Conservation (phyloP, 2,113 vertebrate species). For the Caranx melampygus region DNA sequence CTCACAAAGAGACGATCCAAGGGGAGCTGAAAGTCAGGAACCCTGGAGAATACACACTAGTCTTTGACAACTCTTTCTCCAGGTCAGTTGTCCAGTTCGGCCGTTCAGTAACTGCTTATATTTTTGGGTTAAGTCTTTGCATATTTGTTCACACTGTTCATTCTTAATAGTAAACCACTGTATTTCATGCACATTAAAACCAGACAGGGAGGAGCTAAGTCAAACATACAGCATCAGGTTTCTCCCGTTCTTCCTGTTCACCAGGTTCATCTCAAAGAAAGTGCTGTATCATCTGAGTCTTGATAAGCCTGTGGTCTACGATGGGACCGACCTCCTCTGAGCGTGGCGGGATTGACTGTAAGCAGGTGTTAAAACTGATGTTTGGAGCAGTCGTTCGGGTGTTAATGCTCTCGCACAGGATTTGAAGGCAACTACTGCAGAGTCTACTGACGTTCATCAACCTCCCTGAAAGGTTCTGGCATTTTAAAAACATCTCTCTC, state of each 20-base stretch:
- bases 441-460: not conserved
- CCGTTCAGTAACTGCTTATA: not conserved
- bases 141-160: not conserved
- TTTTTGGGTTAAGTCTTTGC: not conserved
- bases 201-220: not conserved
- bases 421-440: slow-evolving; percentile 4
- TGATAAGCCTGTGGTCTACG: slow-evolving; percentile 88
- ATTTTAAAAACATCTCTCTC: slow-evolving; percentile 21
- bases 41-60: slow-evolving; percentile 89
- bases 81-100: slow-evolving; percentile 81
- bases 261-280: slow-evolving; percentile 97
- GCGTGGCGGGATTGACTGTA: not conserved
- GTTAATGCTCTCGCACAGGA: not conserved
- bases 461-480: slow-evolving; percentile 38
- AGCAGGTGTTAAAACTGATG: slow-evolving; percentile 16
- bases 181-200: not conserved
- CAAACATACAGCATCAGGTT: not conserved
- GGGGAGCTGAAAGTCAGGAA: slow-evolving; percentile 92
- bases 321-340: slow-evolving; percentile 88
- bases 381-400: not conserved
- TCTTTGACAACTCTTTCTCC: slow-evolving; percentile 98
- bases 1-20: slow-evolving; percentile 93
- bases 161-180: not conserved
- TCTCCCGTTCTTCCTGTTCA: slow-evolving; percentile 9
- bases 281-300: slow-evolving; percentile 91